phyloP scores from a whole-genome alignment of 2,888 invertebrate species.

The Coronaproctus castanopsis region DNA sequence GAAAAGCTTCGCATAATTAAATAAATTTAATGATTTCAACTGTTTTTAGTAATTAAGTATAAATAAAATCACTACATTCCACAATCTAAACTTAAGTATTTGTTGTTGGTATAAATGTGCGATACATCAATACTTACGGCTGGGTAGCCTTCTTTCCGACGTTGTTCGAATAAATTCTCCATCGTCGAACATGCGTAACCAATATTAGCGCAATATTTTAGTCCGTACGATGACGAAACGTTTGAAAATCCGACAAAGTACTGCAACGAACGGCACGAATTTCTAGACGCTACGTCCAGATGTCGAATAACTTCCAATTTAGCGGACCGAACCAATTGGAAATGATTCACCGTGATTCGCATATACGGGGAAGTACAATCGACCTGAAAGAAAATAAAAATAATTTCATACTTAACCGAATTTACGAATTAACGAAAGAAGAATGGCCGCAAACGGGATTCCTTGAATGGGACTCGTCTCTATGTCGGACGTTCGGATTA shows the following conservation, averaged over 20 bases:
- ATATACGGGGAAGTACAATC: conserved; percentile 3
- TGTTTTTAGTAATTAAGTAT: no score
- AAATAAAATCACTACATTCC: no score
- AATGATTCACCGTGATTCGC: conserved; percentile 9
- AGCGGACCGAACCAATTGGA: conserved; percentile 4
- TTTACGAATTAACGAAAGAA: not conserved
- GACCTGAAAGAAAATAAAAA: conserved; percentile 1
- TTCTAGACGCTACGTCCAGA: conserved; percentile 12
- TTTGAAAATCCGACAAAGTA: conserved; percentile 13
- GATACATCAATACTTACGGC: no score
- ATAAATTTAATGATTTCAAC: no score
- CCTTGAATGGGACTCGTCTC: no score
- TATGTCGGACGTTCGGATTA: no score
- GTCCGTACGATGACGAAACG: not conserved
- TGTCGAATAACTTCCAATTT: conserved; percentile 10
- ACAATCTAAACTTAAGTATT: no score
- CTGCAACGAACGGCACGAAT: conserved; percentile 10
- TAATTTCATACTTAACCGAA: not conserved
- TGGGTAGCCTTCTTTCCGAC: conserved; percentile 1
- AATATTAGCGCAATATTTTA: not conserved
- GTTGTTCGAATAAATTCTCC: conserved; percentile 1
- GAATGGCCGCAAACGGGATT: no score
- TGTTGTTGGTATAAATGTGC: no score
- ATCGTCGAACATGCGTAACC: conserved; percentile 5
- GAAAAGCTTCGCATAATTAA: no score